Evolutionary conservation across 2,113 vertebrate species (phyloP).

Genomic region (Daboia siamensis): DNA sequence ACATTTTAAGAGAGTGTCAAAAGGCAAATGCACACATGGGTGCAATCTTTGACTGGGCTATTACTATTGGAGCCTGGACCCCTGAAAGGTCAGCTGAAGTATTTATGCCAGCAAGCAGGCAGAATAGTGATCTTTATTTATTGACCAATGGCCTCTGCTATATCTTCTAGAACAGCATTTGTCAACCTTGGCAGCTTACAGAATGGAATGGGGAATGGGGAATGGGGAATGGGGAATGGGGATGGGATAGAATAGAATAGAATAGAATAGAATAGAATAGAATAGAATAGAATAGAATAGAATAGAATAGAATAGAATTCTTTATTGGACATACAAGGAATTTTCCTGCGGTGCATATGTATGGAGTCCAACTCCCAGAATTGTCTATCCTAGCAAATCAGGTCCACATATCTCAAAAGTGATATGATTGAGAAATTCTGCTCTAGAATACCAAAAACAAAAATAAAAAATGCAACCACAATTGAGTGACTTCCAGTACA

Average conservation of each 20-base stretch:
- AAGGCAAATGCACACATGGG: background rate
- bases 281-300: too few relatives aligned
- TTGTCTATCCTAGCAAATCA: background rate
- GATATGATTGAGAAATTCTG: background rate
- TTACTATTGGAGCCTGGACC: background rate
- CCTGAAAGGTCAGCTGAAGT: background rate
- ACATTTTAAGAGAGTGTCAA: background rate
- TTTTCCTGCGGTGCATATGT: background rate
- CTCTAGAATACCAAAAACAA: background rate
- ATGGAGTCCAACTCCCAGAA: background rate
- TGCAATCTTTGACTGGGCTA: background rate
- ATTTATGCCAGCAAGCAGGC: background rate
- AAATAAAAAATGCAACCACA: background rate
- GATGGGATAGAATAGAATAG: too few relatives aligned
- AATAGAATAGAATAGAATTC: background rate
- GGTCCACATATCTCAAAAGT: background rate
- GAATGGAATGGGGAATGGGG: too few relatives aligned
- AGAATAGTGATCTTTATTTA: background rate
- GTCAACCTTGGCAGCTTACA: background rate
- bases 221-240: too few relatives aligned
- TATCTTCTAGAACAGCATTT: background rate
- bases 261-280: too few relatives aligned
- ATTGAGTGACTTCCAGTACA: background rate
- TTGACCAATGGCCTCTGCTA: background rate
- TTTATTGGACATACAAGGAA: background rate